Base-by-base conservation (phyloP, 1,140 invertebrate genomes). In the Anoplophora glabripennis region DNA sequence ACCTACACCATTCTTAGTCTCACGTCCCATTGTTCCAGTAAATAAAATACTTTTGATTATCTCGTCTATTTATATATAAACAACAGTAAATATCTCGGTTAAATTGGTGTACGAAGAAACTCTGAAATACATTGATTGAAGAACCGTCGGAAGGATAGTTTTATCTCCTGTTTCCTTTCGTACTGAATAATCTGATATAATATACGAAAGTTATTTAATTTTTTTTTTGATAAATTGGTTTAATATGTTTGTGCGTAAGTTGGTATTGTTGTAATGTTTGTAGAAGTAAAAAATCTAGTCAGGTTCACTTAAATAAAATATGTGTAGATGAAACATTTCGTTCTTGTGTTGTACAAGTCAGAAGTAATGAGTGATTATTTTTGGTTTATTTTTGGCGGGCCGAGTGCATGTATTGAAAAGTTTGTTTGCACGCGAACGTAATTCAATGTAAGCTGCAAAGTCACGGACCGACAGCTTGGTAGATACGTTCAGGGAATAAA, bases 401-500 rank as follows among this genome's bases (percentile, higher is more conserved):
- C 34, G 57, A 52, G 15, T 36, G 14, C 41, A 17, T 41, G 47
- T 53, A 35, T 44, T 34, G 56, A 49, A 55, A 61, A 61, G 59
- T 61, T 56, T 59, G 42, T 53, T 59, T 55, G 52, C 42, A 48
- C 44, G 44, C 53, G 55, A 57, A 54, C 51, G 60, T 62, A 62
- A 62, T 56, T 62, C 59, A 62, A 62, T 53, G 55, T 55, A 46
- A 35, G 21, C 38, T 41, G 14, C 38, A 52, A 52, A 67, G 67
- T 72, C 67, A 69, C 65, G 59, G 65, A 57, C 69, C 69, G 71
- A 71, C 69, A 69, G 62, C 62, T 69, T 64, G 56, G 42, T 70
- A 69, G 68, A 72, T 72, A 63, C 68, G 70, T 72, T 74, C 66
- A 55, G 72, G 72, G 72, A 74, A 74, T 74, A 74, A 74, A 72